Conservation (phyloP, 2,888 invertebrate species). For the Lysandra coridon region DNA sequence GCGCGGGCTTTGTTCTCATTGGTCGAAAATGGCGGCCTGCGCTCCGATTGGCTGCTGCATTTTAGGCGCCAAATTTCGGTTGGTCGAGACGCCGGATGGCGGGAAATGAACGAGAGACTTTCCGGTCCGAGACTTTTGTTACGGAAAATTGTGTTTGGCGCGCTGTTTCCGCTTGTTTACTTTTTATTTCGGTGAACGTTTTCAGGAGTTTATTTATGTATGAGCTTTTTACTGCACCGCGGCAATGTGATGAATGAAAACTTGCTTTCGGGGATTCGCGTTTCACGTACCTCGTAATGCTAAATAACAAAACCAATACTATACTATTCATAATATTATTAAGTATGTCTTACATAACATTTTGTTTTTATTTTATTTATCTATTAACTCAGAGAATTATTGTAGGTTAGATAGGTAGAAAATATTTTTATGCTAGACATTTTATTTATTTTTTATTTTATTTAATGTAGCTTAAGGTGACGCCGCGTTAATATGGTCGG, state of each 20-base stretch:
- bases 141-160: conserved; percentile 73
- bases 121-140: conserved; percentile 72
- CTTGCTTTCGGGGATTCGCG: not conserved
- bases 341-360: too few species aligned
- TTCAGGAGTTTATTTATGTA: conserved; percentile 40
- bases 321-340: too few species aligned
- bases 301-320: too few species aligned
- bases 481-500: too few species aligned
- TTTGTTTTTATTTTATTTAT: too few species aligned
- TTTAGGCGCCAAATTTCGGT: conserved; percentile 80
- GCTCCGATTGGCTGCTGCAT: conserved; percentile 61
- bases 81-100: conserved; percentile 76
- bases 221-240: conserved; percentile 47
- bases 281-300: not conserved
- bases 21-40: conserved; percentile 76
- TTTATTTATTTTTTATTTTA: too few species aligned
- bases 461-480: too few species aligned
- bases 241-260: not conserved
- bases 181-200: conserved; percentile 43
- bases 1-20: conserved; percentile 73
- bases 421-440: too few species aligned
- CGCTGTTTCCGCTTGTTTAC: conserved; percentile 57
- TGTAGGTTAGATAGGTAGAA: too few species aligned
- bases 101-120: conserved; percentile 72
- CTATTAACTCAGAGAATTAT: too few species aligned